Evolutionary conservation across 2,113 vertebrate genomes (phyloP), one percentile per base, ranked within the genome.

Genomic region (Seriola rivoliana): DNA sequence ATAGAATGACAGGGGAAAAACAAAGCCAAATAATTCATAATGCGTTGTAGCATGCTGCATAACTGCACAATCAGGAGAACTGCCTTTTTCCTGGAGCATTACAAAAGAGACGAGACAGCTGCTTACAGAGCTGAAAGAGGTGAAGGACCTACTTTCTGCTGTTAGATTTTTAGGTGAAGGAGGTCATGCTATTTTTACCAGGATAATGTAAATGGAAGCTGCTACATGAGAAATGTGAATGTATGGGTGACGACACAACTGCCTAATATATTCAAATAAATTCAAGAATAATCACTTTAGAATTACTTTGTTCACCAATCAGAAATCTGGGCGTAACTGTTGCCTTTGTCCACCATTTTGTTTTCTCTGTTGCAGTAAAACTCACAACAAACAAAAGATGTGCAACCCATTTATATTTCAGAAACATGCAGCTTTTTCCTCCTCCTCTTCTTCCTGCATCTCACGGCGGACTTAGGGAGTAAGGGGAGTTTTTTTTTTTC

Each of bases 11-110:
- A 46, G 40, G 60, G 75, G 63, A 34, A 80, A 90, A 82, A 86
- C 85, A 92, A 90, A 87, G 68, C 71, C 75, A 79, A 88, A 91
- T 91, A 85, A 89, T 90, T 92, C 81, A 88, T 82, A 87, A 87
- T 78, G 86, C 83, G 83, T 78, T 65, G 73, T 65, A 63, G 81
- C 78, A n/a, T 50, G 54, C 85, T 80, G 85, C 65, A 74, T 81
- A 87, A 89, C 86, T 83, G 87, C 89, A 90, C 88, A 80, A 87
- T 88, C 82, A 80, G 86, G 86, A 88, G 54, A 65, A 58, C 71
- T 14, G 82, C 32, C 81, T 83, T 71, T 73, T 75, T 83, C 62
- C 80, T 71, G 55, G 50, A 85, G 80, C 72, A 0, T 57, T 81
- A 69, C 72, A 85, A 82, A 83, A 85, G 40, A 77, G 81, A 82